Percentiles rank a stretch among this genome's conserved stretches.
Conservation (phyloP, 2,113 vertebrate genomes). For the Spermophilus dauricus region DNA sequence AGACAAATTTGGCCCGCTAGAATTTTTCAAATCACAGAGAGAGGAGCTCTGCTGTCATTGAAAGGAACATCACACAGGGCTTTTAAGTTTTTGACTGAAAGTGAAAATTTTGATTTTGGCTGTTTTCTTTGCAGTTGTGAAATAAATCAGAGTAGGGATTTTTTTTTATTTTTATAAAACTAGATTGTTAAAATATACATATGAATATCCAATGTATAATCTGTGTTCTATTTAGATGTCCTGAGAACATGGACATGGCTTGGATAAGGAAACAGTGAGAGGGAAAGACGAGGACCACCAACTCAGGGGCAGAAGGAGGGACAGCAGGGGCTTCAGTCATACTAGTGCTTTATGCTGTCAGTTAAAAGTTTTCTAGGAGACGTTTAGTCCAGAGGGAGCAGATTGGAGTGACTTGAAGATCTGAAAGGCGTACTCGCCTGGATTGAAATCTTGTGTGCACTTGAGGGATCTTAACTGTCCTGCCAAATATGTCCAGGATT, state of each 20-base stretch:
- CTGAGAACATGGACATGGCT: not conserved
- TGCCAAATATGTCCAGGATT: not conserved
- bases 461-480: not conserved
- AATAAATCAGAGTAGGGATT: slow-evolving; percentile 42
- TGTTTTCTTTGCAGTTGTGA: slow-evolving; percentile 60
- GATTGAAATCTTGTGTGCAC: not conserved
- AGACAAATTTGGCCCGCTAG: not conserved
- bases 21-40: not conserved
- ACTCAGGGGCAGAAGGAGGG: not conserved
- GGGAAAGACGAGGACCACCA: not conserved
- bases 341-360: not conserved
- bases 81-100: slow-evolving; percentile 41
- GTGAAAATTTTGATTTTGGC: slow-evolving; percentile 5
- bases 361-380: not conserved
- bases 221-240: not conserved
- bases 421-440: not conserved
- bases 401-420: not conserved
- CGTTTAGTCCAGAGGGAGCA: not conserved
- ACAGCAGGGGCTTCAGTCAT: not conserved
- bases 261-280: not conserved
- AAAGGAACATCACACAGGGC: slow-evolving; percentile 32
- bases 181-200: slow-evolving; percentile 15
- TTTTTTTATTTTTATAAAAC: slow-evolving; percentile 28
- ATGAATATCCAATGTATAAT: not conserved
- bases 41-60: not conserved